Base-by-base conservation (phyloP, 2,888 invertebrate species). In the Helicoverpa assulta region DNA sequence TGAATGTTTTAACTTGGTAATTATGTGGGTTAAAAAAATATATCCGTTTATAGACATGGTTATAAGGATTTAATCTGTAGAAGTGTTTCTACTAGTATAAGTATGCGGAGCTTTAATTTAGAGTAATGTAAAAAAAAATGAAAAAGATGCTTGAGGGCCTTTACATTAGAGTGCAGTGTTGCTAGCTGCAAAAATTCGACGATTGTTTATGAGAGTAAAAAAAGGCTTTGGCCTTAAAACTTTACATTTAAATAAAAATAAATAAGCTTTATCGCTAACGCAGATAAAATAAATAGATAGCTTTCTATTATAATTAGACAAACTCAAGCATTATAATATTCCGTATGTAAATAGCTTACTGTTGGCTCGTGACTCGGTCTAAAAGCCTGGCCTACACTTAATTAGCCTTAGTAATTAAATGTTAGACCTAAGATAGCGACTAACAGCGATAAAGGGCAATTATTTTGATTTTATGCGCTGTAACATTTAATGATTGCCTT, bases 361-460 rank as follows among this genome's bases (percentile, higher is more conserved):
- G 67, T 69, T 75, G 55, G 37, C 63, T 84, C 84, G 86, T 85
- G 84, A 84, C 86, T 78, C 14, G 76, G 64, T 72, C 59, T 73
- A 43, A 74, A 78, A 82, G 76, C 66, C 58, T 70, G 62, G 57
- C 26, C 58, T 73, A 60, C 57, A 79, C 73, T 77, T 85, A 84
- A 84, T 85, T 85, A 84, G 78, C 64, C 57, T 75, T 57, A 70
- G 82, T 84, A 84, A 85, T 84, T 85, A 84, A 84, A 82, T 75
- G 74, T 43, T 67, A 65, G 58, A 65, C 64, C 53, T 60, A 51
- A 72, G 83, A 73, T 80, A 74, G 72, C 69, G 37, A 71, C 70
- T 58, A 60, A 75, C 57, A 67, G 67, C 67, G 81, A 77, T 85
- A 85, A 83, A 71, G 67, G 37, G 72, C 74, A 82, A 82, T 84